These are phyloP conservation scores for Hybos culiciformis DNA, from an alignment of 2,888 invertebrate genomes.

Conservation along the genomic window DNA sequence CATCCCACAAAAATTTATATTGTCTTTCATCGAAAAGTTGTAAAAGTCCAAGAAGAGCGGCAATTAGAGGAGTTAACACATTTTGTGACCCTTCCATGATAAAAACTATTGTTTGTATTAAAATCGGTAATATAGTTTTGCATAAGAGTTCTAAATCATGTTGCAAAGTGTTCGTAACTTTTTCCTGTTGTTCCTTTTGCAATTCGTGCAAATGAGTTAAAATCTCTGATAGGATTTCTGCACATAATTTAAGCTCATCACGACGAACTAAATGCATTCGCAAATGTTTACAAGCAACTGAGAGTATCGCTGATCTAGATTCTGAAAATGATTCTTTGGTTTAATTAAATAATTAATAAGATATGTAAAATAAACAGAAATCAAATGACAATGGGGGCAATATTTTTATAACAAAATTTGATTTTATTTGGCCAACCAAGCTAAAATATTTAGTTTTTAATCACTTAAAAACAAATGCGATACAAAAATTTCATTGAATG, in stretches of 20 bases:
- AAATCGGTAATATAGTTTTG: conserved; percentile 64
- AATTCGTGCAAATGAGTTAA: conserved; percentile 44
- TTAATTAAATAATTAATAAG: conserved; percentile 4
- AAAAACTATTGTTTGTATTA: conserved; percentile 72
- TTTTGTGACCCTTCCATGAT: conserved; percentile 64
- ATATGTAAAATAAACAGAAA: conserved; percentile 1
- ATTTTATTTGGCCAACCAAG: neutral
- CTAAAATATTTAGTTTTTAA: neutral
- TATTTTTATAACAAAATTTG: conserved; percentile 5
- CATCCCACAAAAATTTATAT: conserved; percentile 76
- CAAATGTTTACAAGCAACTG: conserved; percentile 73
- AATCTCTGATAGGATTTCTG: conserved; percentile 77
- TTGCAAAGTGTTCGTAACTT: conserved; percentile 39
- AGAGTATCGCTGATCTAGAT: conserved; percentile 68
- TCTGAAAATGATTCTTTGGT: conserved; percentile 40
- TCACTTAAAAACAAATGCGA: neutral
- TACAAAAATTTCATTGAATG: too few relatives aligned
- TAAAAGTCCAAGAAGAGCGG: conserved; percentile 71
- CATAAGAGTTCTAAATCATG: conserved; percentile 75
- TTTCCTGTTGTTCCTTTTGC: conserved; percentile 39
- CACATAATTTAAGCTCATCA: conserved; percentile 70
- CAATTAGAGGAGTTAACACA: conserved; percentile 61
- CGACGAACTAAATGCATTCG: conserved; percentile 67
- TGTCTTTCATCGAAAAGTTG: conserved; percentile 79
- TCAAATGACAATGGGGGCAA: neutral